Evolutionary conservation across 2,797 vertebrate species (phyloP), one percentile per base, ranked within the genome.

Genomic region (Alca torda): DNA sequence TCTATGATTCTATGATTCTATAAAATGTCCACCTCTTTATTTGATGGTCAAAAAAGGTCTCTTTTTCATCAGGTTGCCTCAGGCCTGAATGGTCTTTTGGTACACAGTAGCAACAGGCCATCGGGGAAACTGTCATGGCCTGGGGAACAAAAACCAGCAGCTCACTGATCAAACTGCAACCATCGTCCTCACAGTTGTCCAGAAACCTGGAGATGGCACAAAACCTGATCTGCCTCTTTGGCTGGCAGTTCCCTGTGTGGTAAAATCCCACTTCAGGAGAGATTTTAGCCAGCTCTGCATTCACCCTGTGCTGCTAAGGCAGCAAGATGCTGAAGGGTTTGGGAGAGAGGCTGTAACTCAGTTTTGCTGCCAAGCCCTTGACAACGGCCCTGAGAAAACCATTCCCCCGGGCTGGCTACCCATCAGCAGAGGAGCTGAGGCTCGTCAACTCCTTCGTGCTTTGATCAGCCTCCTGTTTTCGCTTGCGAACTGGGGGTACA

Each of bases 401-500:
- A 1, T 39, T 68, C 6, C 14, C 9, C 6, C 0, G 3, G 16
- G 9, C 10, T 68, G 35, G 37, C 24, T 75, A 45, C 10, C 17
- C 19, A 9, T 25, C 1, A 10, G 59, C 41, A 73, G 45, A 68
- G 31, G 13, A 39, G 12, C 16, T 84, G 63, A 53, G 39, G 21
- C 9, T 80, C 20, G 26, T 75, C 1, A 0, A 9, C 7, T 33
- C 30, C 45, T 54, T 16, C 5, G 1, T 20, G 33, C 67, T 84
- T 86, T 60, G 28, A 80, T 17, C 24, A 74, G 33, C 6, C 15
- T 68, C 4, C 16, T 28, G 23, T 4, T 75, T 76, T 43, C 1
- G 0, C 10, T 39, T 79, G 23, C 3, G 3, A 53, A 16, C 5
- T 39, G 4, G 4, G 8, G 15, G 17, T 1, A 57, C 1, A 1